phyloP scores from a whole-genome alignment of 2,888 invertebrate species.

The Mythimna albipuncta region DNA sequence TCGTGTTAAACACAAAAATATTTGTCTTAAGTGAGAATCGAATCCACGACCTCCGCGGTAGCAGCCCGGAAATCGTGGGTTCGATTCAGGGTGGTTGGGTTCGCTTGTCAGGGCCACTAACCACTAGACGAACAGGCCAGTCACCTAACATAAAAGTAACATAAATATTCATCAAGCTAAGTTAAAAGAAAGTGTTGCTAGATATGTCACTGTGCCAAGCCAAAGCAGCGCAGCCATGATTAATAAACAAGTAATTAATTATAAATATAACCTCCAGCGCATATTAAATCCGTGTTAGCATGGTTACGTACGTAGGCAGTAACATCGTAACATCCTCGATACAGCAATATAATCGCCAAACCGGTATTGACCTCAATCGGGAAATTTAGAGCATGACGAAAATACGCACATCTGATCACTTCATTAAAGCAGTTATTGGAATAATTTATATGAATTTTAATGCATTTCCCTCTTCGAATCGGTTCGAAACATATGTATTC shows the following conservation, averaged over 20 bases:
- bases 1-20: no score
- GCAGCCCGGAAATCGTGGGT: no score
- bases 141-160: background rate
- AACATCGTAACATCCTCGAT: constrained; percentile 58
- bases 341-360: constrained; percentile 69
- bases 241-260: constrained; percentile 24
- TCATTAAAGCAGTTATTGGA: constrained; percentile 46
- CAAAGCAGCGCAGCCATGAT: constrained; percentile 19
- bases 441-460: constrained; percentile 32
- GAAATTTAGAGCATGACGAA: constrained; percentile 84
- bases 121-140: no score
- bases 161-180: constrained; percentile 11
- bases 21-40: no score
- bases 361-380: constrained; percentile 85
- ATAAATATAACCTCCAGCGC: constrained; percentile 33
- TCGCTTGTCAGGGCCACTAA: no score
- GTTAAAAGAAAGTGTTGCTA: constrained; percentile 40
- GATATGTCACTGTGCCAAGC: constrained; percentile 25
- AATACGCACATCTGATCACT: constrained; percentile 66
- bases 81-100: no score
- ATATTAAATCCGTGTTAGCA: constrained; percentile 38
- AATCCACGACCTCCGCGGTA: no score
- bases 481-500: background rate
- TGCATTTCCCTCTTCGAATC: constrained; percentile 14
- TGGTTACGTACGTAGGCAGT: constrained; percentile 52